Percentiles rank a stretch among this genome's conserved stretches.
phyloP scores from a whole-genome alignment of 2,797 vertebrate species.

The Gallirallus australis region DNA sequence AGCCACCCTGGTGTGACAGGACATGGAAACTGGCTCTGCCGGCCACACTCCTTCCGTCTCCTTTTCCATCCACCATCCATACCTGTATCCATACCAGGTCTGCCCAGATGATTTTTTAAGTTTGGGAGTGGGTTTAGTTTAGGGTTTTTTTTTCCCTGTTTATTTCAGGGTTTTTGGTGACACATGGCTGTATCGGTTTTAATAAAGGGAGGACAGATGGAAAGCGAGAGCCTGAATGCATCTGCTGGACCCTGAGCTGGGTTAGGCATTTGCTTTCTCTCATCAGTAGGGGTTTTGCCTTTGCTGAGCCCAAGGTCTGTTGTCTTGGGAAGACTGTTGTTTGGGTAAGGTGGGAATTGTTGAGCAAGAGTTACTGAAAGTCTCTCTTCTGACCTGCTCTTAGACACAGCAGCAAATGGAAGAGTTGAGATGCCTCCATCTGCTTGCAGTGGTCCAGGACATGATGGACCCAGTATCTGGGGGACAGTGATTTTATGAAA shows the following conservation, averaged over 20 bases:
- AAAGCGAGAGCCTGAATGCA: not conserved
- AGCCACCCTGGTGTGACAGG: not conserved
- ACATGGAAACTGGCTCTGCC: not conserved
- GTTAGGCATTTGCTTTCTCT: not conserved
- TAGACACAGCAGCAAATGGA: not conserved
- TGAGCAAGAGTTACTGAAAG: not conserved
- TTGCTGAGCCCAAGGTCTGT: not conserved
- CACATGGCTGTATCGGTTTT: not conserved
- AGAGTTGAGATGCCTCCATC: not conserved
- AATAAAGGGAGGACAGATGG: not conserved
- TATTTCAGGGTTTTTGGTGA: not conserved
- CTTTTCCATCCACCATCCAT: not conserved
- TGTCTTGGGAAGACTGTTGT: not conserved
- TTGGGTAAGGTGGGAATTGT: not conserved
- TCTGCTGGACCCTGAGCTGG: not conserved
- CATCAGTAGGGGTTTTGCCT: not conserved
- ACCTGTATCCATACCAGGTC: not conserved
- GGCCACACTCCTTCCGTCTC: not conserved
- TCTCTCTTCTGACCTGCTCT: not conserved
- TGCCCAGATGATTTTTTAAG: not conserved
- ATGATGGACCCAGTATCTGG: not conserved
- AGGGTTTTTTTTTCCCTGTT: not conserved
- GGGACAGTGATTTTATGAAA: not conserved
- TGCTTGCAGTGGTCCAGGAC: not conserved
- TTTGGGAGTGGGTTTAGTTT: not conserved